Evolutionary conservation across 2,113 vertebrate genomes (phyloP).

Genomic region (Pterocles orientalis): DNA sequence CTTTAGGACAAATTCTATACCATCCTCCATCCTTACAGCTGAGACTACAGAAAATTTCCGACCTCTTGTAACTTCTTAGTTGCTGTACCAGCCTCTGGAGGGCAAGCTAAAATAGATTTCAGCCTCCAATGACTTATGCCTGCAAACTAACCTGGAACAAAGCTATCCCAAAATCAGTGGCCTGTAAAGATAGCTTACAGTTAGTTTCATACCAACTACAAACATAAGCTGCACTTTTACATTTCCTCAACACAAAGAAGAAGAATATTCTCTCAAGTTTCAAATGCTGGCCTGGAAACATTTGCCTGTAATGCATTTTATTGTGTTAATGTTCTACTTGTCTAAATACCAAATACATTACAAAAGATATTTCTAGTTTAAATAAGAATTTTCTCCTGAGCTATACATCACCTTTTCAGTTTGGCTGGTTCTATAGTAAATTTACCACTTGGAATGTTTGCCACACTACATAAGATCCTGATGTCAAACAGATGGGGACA

Average conservation of each 20-base stretch:
- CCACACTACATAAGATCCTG: not conserved
- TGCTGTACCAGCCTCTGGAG: not conserved
- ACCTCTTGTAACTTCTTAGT: not conserved
- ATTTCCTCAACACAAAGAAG: not conserved
- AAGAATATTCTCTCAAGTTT: not conserved
- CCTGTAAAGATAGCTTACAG: not conserved
- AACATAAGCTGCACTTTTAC: not conserved
- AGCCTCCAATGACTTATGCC: not conserved
- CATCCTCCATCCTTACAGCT: not conserved
- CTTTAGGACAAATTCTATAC: not conserved
- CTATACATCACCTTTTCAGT: not conserved
- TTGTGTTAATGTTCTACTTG: not conserved
- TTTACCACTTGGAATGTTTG: not conserved
- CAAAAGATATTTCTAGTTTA: not conserved
- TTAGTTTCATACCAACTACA: not conserved
- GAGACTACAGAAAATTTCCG: not conserved
- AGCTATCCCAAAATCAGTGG: not conserved
- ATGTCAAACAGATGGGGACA: constrained; percentile 12
- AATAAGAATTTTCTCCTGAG: not conserved
- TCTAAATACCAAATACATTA: not conserved
- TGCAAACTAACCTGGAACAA: constrained; percentile 3
- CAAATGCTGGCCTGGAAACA: not conserved
- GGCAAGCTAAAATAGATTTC: not conserved
- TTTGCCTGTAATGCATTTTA: not conserved
- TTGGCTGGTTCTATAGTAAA: not conserved